These are phyloP conservation scores for Peromyscus californicus DNA, from an alignment of 2,113 vertebrate species.

Conservation along the genomic window DNA sequence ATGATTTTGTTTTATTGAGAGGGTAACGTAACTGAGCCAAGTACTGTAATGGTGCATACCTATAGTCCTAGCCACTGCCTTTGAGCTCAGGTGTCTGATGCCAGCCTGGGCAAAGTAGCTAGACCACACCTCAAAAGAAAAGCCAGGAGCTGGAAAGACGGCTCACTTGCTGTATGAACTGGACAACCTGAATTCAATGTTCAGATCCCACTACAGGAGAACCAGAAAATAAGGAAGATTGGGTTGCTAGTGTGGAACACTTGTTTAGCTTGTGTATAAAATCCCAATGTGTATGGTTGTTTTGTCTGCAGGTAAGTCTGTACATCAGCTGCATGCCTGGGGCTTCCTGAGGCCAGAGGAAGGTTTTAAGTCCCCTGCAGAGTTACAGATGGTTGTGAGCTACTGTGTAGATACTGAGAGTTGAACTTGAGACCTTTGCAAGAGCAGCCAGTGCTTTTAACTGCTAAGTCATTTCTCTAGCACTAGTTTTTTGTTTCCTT, in stretches of 20 bases:
- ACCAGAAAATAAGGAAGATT: not conserved
- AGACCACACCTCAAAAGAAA: not conserved
- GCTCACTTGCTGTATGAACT: too few relatives aligned
- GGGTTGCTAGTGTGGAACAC: not conserved
- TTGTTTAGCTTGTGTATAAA: not conserved
- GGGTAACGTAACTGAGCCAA: not conserved
- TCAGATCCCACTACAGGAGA: too few relatives aligned
- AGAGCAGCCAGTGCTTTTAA: not conserved
- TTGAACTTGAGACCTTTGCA: not conserved
- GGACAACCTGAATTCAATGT: not conserved
- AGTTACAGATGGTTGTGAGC: not conserved
- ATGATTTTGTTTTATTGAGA: not conserved
- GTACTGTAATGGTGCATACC: not conserved
- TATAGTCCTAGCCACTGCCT: not conserved
- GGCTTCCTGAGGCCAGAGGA: not conserved
- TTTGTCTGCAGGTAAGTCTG: not conserved
- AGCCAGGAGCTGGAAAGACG: not conserved
- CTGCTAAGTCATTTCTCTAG: not conserved
- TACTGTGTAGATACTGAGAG: not conserved
- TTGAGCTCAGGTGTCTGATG: not conserved
- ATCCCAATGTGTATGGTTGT: not conserved
- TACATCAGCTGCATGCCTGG: not conserved
- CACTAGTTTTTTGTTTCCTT: not conserved
- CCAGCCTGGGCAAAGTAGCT: not conserved
- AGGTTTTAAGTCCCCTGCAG: not conserved